Conservation (phyloP, 2,797 vertebrate species). For the Vespertilio murinus region DNA sequence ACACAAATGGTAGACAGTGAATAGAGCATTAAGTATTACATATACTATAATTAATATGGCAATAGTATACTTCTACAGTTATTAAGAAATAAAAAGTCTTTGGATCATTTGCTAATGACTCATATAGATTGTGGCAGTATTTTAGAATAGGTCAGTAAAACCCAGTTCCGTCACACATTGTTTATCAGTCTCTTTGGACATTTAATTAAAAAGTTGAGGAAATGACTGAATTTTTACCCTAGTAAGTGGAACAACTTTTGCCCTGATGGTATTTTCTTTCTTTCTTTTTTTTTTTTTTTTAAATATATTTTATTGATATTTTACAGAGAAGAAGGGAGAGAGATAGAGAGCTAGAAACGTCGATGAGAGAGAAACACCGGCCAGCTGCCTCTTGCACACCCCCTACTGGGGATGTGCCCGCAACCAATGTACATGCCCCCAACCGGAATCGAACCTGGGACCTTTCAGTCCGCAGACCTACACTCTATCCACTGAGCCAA, state of each 20-base stretch:
- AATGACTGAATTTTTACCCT: not conserved
- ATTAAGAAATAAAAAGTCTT: not conserved
- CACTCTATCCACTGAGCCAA: too few species aligned
- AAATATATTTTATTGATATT: too few species aligned
- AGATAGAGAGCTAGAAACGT: too few species aligned
- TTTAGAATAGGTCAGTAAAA: constrained; percentile 3
- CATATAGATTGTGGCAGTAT: not conserved
- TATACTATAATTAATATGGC: not conserved
- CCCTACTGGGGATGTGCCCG: too few species aligned
- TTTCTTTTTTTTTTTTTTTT: too few species aligned
- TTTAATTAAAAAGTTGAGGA: constrained; percentile 24
- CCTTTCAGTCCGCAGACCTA: too few species aligned
- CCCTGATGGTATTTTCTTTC: not conserved
- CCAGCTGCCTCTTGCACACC: too few species aligned
- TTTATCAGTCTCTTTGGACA: not conserved
- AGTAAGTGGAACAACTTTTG: not conserved
- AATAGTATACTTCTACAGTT: not conserved
- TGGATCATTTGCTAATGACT: not conserved
- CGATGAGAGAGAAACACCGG: too few species aligned
- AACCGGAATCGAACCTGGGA: too few species aligned
- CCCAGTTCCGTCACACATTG: not conserved
- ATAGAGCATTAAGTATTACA: not conserved
- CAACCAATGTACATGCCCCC: too few species aligned
- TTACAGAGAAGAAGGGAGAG: too few species aligned
- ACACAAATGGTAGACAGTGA: not conserved